Percentiles rank a stretch among this genome's conserved stretches.
phyloP scores from a whole-genome alignment of 2,797 vertebrate genomes.

The Podarcis lilfordi region DNA sequence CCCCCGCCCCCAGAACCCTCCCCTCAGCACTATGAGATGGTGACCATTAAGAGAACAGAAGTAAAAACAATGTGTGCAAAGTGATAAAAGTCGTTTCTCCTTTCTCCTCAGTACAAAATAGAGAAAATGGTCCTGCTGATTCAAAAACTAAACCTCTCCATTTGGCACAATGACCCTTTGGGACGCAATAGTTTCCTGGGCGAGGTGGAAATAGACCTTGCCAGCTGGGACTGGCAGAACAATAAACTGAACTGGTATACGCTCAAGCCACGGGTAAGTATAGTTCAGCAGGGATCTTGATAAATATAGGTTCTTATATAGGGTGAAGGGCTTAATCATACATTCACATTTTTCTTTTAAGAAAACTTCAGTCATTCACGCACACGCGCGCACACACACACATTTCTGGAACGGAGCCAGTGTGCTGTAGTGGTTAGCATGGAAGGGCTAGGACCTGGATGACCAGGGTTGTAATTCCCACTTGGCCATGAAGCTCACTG shows the following conservation, averaged over 20 bases:
- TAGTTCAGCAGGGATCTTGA: background rate
- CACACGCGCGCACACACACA: no score
- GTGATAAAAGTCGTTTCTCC: slow-evolving; percentile 30
- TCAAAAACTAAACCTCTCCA: slow-evolving; percentile 78
- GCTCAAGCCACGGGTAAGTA: slow-evolving; percentile 74
- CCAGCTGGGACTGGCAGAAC: slow-evolving; percentile 80
- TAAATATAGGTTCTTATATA: no score
- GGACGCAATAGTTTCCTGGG: slow-evolving; percentile 79
- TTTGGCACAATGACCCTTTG: slow-evolving; percentile 79
- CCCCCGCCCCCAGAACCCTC: no score
- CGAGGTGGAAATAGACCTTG: slow-evolving; percentile 77
- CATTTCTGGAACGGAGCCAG: background rate
- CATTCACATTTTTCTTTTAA: background rate
- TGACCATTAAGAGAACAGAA: background rate
- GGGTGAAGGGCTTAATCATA: background rate
- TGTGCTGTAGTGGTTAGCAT: no score
- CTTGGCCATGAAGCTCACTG: no score
- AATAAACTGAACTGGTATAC: slow-evolving; percentile 77
- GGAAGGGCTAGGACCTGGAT: no score
- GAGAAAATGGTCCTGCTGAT: slow-evolving; percentile 79
- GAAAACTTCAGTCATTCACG: no score
- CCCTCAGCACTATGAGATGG: background rate
- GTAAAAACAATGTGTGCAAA: background rate
- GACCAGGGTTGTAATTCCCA: no score
- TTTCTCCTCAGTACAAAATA: slow-evolving; percentile 75